Base-by-base conservation (phyloP, 2,888 invertebrate genomes). In the Microplitis deprimator region DNA sequence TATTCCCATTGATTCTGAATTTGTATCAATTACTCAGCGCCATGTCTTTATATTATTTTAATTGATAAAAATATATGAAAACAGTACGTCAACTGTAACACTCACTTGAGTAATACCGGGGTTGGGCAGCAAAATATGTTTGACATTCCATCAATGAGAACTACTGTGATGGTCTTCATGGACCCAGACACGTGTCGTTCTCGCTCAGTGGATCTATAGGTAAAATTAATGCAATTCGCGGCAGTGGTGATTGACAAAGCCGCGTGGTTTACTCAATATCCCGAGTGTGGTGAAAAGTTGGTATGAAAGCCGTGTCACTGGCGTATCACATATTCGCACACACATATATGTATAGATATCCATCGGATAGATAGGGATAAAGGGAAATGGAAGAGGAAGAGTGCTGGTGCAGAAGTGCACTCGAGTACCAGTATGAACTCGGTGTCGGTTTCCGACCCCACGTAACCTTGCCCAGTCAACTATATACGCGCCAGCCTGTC, bases 221-320 rank as follows among this genome's bases (percentile, higher is more conserved):
- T 79, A 81, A 83, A 82, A 84, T 83, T 84, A 85, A 85, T 84
- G 82, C 81, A 83, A 85, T 84, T 77, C 75, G 77, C 79, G 62
- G 75, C 62, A 68, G 78, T 76, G 81, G 80, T 80, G 82, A 84
- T 83, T 82, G 84, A 83, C 84, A 83, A 84, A 83, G 84, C 83
- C 81, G 79, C 79, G 77, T 78, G 78, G 80, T 79, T 83, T 82
- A 84, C 83, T 84, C 83, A 83, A 84, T 84, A 79, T 73, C 75
- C 39, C 60, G 79, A 74, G 79, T 76, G 76, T 40, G 78, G 71
- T 80, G 77, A 79, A 80, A 82, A 82, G 79, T 79, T 73, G 77
- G 69, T 29, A 77, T 79, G 80, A 82, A 81, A 79, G 80, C 79
- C 74, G 80, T 82, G 79, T 80, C 81, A 78, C 72, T 50, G 62